Evolutionary conservation across 2,888 invertebrate species (phyloP).

Genomic region (Myathropa florea): DNA sequence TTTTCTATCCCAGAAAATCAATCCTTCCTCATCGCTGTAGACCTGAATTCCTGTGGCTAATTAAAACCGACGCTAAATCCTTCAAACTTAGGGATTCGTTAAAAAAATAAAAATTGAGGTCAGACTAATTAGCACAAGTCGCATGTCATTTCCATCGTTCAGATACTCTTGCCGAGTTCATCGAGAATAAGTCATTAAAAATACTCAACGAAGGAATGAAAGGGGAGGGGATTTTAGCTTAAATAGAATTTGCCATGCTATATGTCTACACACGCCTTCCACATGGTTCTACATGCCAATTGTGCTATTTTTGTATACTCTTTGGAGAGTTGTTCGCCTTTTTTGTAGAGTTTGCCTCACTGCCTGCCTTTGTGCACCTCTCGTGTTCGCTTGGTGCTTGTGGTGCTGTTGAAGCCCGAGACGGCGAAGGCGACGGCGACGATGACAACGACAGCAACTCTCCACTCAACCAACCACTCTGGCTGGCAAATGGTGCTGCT

Average conservation of each 20-base stretch:
- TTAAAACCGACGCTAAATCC: neutral
- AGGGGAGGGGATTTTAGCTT: slow-evolving; percentile 29
- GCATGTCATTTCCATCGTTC: neutral
- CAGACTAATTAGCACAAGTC: slow-evolving; percentile 33
- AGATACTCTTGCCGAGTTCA: slow-evolving; percentile 58
- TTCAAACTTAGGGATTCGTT: neutral
- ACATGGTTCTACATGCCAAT: slow-evolving; percentile 36
- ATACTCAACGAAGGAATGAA: neutral
- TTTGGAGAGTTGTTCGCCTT: slow-evolving; percentile 40
- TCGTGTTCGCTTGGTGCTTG: slow-evolving; percentile 11
- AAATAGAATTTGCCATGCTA: slow-evolving; percentile 31
- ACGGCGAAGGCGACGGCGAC: neutral
- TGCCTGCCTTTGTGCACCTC: slow-evolving; percentile 21
- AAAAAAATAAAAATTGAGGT: slow-evolving; percentile 30
- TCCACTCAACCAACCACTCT: slow-evolving; percentile 31
- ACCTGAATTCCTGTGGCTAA: neutral
- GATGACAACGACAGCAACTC: slow-evolving; percentile 45
- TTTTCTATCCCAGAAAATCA: neutral
- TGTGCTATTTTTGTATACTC: slow-evolving; percentile 60
- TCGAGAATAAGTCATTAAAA: slow-evolving; percentile 45
- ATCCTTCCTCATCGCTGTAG: neutral
- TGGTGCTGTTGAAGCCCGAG: slow-evolving; percentile 4
- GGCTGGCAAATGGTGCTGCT: neutral
- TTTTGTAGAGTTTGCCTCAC: slow-evolving; percentile 38
- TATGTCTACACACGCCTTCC: neutral